Evolutionary conservation across 1,140 invertebrate genomes (phyloP), one percentile per base, ranked within the genome.

Genomic region (Lethrus apterus): DNA sequence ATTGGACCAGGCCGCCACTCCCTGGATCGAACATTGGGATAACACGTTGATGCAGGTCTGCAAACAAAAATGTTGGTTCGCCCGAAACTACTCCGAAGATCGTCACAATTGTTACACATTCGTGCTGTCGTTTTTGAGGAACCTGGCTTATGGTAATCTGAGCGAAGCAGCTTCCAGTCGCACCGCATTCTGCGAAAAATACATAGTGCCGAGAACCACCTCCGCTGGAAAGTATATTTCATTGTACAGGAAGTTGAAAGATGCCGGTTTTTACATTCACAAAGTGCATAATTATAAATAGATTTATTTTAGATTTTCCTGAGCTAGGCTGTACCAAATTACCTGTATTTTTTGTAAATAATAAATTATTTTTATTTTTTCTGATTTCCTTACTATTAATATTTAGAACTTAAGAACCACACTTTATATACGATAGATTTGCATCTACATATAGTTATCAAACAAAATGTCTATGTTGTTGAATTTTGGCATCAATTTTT

Each of bases 211-310:
- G 2, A 68, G 80, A 52, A 84, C 84, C 19, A 79, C 78, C 20
- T 74, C 79, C 30, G 85, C 85, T 4, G 83, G 81, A 20, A 87
- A 87, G 66, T 89, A 89, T 63, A 87, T 89, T 44, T 81, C 81
- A 5, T 66, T 87, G 2, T 89, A 85, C 61, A 73, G 85, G 46
- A 77, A 81, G 56, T 65, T 86, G 1, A 75, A 77, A 23, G 60
- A 69, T 32, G 55, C 56, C 38, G 66, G 66, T 2, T 62, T 66
- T 51, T 73, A 74, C 58, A 63, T 75, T 24, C 73, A 76, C 64
- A 58, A 51, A 54, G n/a, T n/a, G n/a, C n/a, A n/a, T n/a, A n/a
- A n/a, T n/a, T n/a, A n/a, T n/a, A n/a, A n/a, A 8, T 33, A 5
- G 4, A 5, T 10, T 7, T 33, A 13, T 33, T 33, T 33, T 14